Evolutionary conservation across 2,888 invertebrate species (phyloP).

Genomic region (Patella ulyssiponensis): DNA sequence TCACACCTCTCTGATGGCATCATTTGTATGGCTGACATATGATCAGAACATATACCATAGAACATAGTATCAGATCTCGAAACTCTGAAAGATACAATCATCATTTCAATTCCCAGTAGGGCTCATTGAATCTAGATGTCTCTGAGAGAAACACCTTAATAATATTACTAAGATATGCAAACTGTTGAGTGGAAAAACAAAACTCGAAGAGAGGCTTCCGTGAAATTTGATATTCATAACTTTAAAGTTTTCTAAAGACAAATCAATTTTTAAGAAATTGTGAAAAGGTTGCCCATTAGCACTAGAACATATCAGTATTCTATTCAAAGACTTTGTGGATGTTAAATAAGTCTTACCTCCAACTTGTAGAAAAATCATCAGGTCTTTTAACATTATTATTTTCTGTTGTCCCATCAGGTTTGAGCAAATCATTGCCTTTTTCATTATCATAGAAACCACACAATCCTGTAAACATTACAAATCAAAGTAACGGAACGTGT

Average conservation of each 20-base stretch:
- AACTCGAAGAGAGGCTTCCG: too few species aligned
- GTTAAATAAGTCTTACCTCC: constrained; percentile 22
- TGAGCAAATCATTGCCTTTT: constrained; percentile 20
- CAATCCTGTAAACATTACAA: constrained; percentile 27
- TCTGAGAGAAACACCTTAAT: neutral
- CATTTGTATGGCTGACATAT: neutral
- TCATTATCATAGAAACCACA: constrained; percentile 31
- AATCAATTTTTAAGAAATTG: too few species aligned
- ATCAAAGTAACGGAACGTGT: neutral
- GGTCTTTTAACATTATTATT: constrained; percentile 11
- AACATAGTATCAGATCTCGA: neutral
- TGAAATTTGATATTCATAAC: too few species aligned
- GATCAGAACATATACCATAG: constrained; percentile 4
- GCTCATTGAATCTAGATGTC: neutral
- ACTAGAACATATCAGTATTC: too few species aligned
- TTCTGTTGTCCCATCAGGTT: constrained; percentile 15
- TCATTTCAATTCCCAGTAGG: neutral
- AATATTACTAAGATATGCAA: too few species aligned
- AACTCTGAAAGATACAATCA: constrained; percentile 18
- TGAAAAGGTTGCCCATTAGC: too few species aligned
- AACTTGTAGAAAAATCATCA: constrained; percentile 26
- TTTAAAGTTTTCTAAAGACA: too few species aligned
- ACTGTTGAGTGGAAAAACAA: too few species aligned
- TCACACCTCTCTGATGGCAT: neutral
- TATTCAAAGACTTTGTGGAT: neutral